Percentiles rank a stretch among this genome's conserved stretches.
Evolutionary conservation across 30 jellyfish, hydroid and myxozoan species (phyloP).

Genomic region (Pseudorhiza aurosa): DNA sequence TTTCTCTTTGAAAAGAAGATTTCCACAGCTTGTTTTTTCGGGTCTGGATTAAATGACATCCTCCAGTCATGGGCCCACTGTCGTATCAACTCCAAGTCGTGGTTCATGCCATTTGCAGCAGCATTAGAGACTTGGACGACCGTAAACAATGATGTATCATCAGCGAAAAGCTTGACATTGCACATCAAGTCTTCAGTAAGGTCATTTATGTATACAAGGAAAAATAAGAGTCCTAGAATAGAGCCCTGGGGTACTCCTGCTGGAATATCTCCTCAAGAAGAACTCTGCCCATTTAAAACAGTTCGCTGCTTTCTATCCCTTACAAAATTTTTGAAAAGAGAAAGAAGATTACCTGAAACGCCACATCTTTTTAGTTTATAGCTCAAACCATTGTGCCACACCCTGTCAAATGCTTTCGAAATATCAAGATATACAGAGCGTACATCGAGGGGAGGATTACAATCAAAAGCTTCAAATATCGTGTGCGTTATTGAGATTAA

Average conservation of each 20-base stretch:
- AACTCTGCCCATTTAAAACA: slow-evolving; percentile 48
- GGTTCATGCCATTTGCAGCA: slow-evolving; percentile 74
- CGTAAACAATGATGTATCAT: slow-evolving; percentile 52
- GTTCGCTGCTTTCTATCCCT: slow-evolving; percentile 33
- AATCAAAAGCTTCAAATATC: slow-evolving; percentile 30
- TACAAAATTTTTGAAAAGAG: slow-evolving; percentile 41
- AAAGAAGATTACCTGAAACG: slow-evolving; percentile 27
- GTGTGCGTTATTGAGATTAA: slow-evolving; percentile 46
- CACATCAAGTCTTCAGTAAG: slow-evolving; percentile 27
- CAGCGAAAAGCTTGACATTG: slow-evolving; percentile 40
- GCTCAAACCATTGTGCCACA: slow-evolving; percentile 25
- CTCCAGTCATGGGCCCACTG: slow-evolving; percentile 75
- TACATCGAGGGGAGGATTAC: slow-evolving; percentile 41
- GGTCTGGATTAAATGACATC: slow-evolving; percentile 72
- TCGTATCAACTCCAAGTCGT: slow-evolving; percentile 39
- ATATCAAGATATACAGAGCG: slow-evolving; percentile 46
- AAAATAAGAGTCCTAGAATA: slow-evolving; percentile 45
- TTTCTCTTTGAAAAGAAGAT: slow-evolving; percentile 38
- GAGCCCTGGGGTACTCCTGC: slow-evolving; percentile 74
- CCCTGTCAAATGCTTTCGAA: slow-evolving; percentile 58
- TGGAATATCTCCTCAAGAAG: slow-evolving; percentile 26
- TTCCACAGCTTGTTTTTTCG: slow-evolving; percentile 54
- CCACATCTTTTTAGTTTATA: slow-evolving; percentile 38
- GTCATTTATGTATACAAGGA: slow-evolving; percentile 40
- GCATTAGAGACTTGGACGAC: slow-evolving; percentile 50